Evolutionary conservation across 2,797 vertebrate species (phyloP).

Genomic region (Sebastes alutus): DNA sequence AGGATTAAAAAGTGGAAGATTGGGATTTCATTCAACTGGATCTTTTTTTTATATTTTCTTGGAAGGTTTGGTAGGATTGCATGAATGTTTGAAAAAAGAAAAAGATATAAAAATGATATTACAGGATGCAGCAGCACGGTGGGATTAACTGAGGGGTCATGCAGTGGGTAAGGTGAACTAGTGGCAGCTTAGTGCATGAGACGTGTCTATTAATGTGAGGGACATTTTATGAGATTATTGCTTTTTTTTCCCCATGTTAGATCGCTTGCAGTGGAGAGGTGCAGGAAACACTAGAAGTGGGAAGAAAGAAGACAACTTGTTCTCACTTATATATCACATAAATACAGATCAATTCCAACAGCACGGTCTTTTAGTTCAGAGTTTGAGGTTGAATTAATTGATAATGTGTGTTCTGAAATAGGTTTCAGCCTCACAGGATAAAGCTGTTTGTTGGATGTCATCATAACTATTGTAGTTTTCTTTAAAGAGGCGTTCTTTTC

Average conservation of each 20-base stretch:
- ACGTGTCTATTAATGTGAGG: constrained; percentile 20
- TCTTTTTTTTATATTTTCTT: background rate
- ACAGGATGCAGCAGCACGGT: background rate
- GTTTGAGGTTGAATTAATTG: background rate
- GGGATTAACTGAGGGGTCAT: constrained; percentile 44
- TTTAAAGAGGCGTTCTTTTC: background rate
- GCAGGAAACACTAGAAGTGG: background rate
- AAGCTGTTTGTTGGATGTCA: background rate
- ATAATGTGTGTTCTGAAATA: constrained; percentile 14
- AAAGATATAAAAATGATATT: background rate
- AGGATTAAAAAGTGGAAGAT: background rate
- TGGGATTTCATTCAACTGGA: background rate
- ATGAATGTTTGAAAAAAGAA: background rate
- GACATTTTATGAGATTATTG: constrained; percentile 14
- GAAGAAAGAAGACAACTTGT: background rate
- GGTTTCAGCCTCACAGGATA: background rate
- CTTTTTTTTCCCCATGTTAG: background rate
- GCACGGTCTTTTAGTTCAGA: background rate
- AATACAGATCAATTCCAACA: background rate
- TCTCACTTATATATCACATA: background rate
- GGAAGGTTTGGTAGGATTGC: background rate
- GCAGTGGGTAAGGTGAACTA: constrained; percentile 21
- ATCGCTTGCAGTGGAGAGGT: background rate
- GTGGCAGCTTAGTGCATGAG: constrained; percentile 28
- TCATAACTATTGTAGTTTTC: background rate